phyloP scores from a whole-genome alignment of 2,113 vertebrate species.

The Petrocephalus microphthalmus region DNA sequence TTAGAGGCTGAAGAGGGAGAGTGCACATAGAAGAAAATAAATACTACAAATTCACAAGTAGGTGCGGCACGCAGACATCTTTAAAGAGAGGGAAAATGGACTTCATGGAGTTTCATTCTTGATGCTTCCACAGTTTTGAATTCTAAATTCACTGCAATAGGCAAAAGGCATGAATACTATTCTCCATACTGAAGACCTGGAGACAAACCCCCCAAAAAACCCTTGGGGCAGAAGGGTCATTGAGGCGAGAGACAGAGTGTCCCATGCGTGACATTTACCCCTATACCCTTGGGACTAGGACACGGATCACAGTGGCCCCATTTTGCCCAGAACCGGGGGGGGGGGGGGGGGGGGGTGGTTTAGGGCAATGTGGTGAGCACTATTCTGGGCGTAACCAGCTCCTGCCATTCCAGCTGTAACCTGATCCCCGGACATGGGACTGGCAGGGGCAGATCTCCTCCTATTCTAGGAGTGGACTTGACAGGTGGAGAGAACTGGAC shows the following conservation, averaged over 20 bases:
- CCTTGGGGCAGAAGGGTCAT: not conserved
- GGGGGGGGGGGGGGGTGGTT: too few species aligned
- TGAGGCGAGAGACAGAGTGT: not conserved
- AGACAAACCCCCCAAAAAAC: not conserved
- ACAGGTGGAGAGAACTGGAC: not conserved
- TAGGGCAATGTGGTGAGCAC: not conserved
- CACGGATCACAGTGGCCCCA: not conserved
- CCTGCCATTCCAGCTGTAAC: not conserved
- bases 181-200: not conserved
- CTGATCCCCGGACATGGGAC: not conserved
- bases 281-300: slow-evolving; percentile 3
- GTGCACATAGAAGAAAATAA: not conserved
- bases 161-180: not conserved
- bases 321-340: not conserved
- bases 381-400: slow-evolving; percentile 9
- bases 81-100: not conserved
- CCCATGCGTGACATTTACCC: not conserved
- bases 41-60: not conserved
- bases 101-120: not conserved
- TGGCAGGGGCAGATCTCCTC: not conserved
- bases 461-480: not conserved
- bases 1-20: not conserved
- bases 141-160: not conserved
- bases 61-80: too few species aligned
- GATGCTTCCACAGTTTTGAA: not conserved